These are phyloP conservation scores for Champsocephalus gunnari DNA, from an alignment of 2,797 vertebrate species.

Conservation along the genomic window DNA sequence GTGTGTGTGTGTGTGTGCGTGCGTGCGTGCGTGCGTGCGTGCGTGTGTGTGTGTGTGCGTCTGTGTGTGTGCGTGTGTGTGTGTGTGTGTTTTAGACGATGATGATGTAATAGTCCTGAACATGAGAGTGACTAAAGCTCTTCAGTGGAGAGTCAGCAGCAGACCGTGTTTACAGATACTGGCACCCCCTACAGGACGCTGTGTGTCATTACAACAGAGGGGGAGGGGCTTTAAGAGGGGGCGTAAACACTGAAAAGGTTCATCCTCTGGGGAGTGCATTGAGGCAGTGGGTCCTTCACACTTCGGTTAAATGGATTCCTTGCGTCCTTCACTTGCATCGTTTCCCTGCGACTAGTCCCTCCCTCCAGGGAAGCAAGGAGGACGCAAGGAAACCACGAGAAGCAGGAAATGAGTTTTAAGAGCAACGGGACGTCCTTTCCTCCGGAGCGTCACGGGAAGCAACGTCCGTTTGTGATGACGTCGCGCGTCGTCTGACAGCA, in stretches of 20 bases:
- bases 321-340: too few species aligned
- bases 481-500: too few species aligned
- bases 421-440: too few species aligned
- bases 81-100: constrained; percentile 31
- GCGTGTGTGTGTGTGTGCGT: not conserved
- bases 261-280: not conserved
- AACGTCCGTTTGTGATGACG: too few species aligned
- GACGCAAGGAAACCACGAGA: too few species aligned
- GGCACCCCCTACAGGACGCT: constrained; percentile 32
- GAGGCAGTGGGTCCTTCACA: not conserved
- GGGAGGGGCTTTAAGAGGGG: too few species aligned
- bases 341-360: too few species aligned
- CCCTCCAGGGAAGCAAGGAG: too few species aligned
- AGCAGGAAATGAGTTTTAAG: too few species aligned
- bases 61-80: constrained; percentile 1
- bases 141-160: constrained; percentile 40
- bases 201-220: not conserved
- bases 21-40: constrained; percentile 8
- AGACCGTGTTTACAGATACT: not conserved
- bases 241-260: not conserved
- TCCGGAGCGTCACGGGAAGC: too few species aligned
- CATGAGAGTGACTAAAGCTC: constrained; percentile 56
- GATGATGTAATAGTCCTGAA: constrained; percentile 68
- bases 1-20: constrained; percentile 22
- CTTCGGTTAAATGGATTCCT: too few species aligned